Conservation (phyloP, 2,797 vertebrate species). For the Microctenopoma steveboyesi region DNA sequence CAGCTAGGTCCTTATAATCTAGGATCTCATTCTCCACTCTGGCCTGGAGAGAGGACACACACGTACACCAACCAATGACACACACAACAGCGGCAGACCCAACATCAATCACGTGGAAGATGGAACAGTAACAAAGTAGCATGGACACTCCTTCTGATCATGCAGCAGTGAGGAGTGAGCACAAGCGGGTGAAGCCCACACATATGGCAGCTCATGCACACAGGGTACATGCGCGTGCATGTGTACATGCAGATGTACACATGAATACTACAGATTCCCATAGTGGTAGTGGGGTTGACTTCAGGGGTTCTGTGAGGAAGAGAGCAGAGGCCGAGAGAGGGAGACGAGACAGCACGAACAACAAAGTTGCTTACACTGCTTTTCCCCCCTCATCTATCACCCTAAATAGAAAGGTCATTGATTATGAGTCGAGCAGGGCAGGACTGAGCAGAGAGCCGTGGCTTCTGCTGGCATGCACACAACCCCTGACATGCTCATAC, state of each 20-base stretch:
- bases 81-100: constrained; percentile 64
- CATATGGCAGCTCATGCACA: constrained; percentile 27
- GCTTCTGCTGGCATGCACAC: constrained; percentile 62
- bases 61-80: constrained; percentile 72
- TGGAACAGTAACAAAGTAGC: constrained; percentile 35
- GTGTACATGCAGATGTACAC: constrained; percentile 42
- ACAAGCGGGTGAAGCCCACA: constrained; percentile 44
- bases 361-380: constrained; percentile 73
- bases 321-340: constrained; percentile 27
- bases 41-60: constrained; percentile 90
- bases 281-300: constrained; percentile 61
- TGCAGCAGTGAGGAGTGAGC: constrained; percentile 20
- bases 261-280: constrained; percentile 41
- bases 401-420: constrained; percentile 80
- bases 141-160: constrained; percentile 44
- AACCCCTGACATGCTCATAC: constrained; percentile 59
- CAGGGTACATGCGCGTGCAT: not conserved
- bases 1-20: constrained; percentile 99
- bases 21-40: constrained; percentile 99
- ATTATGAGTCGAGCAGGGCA: constrained; percentile 65
- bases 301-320: constrained; percentile 54
- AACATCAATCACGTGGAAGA: constrained; percentile 69
- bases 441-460: constrained; percentile 44
- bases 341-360: constrained; percentile 44
- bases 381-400: constrained; percentile 78